phyloP scores from a whole-genome alignment of 2,797 vertebrate species.

The Lophotriccus pileatus region DNA sequence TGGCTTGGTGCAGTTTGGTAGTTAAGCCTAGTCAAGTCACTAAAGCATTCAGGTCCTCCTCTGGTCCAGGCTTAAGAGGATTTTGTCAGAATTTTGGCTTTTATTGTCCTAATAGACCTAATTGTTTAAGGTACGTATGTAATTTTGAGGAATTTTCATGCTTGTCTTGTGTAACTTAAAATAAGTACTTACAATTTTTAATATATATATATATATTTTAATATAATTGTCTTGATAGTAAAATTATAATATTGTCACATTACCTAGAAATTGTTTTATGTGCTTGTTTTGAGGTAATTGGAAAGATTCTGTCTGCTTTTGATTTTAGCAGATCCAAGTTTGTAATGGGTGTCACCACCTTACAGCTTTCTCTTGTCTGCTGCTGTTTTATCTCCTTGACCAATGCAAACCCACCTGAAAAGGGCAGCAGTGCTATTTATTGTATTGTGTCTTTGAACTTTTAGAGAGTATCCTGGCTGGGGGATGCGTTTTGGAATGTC shows the following conservation, averaged over 20 bases:
- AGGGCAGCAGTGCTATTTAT: not conserved
- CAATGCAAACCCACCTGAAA: not conserved
- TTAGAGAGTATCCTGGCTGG: not conserved
- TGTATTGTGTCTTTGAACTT: not conserved
- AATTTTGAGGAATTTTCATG: not conserved
- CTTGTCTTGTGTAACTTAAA: not conserved
- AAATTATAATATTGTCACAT: not conserved
- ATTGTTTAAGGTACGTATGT: not conserved
- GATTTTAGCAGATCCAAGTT: not conserved
- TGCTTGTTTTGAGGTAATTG: not conserved
- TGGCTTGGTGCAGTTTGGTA: not conserved
- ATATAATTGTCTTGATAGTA: not conserved
- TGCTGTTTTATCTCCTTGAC: not conserved
- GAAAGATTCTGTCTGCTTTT: not conserved
- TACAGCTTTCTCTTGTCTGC: not conserved
- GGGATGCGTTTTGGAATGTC: not conserved
- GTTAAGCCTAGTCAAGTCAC: not conserved
- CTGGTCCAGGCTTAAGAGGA: not conserved
- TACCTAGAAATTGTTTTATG: not conserved
- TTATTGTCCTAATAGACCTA: not conserved
- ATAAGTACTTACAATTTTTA: not conserved
- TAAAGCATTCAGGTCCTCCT: not conserved
- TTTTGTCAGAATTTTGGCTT: not conserved
- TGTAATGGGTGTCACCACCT: not conserved
- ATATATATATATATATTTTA: too few relatives aligned